These are phyloP conservation scores for Drosophila cognata DNA, from an alignment of 2,888 invertebrate species.

Conservation along the genomic window DNA sequence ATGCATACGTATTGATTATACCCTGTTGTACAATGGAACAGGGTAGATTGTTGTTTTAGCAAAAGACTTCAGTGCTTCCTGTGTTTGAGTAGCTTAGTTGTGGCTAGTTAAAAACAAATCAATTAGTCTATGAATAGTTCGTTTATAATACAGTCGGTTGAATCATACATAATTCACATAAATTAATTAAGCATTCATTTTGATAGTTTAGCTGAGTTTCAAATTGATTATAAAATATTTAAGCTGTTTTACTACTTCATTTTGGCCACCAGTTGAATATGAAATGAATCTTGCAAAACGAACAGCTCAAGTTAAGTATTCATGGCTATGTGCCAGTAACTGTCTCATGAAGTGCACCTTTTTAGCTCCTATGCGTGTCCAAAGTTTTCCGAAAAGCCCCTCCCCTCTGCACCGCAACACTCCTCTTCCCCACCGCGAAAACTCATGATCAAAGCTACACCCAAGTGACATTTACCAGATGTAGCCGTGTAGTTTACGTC, in stretches of 20 bases:
- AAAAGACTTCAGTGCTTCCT: background rate
- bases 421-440: background rate
- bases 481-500: constrained; percentile 31
- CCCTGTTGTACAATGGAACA: background rate
- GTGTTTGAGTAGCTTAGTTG: background rate
- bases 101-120: background rate
- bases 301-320: constrained; percentile 9
- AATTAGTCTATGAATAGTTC: background rate
- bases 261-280: constrained; percentile 1
- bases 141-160: too few relatives aligned
- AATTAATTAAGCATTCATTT: background rate
- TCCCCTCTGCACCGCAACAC: background rate
- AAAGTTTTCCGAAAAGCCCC: constrained; percentile 14
- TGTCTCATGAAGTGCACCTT: constrained; percentile 18
- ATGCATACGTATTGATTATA: background rate
- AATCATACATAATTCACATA: background rate
- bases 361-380: constrained; percentile 33
- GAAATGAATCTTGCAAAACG: constrained; percentile 15
- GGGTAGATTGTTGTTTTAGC: background rate
- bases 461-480: constrained; percentile 61
- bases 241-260: background rate
- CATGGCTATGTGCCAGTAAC: constrained; percentile 18
- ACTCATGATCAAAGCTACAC: constrained; percentile 1
- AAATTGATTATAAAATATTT: background rate
- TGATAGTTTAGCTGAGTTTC: background rate